Conservation (phyloP, 2,888 invertebrate genomes). For the Coleophora flavipennella region DNA sequence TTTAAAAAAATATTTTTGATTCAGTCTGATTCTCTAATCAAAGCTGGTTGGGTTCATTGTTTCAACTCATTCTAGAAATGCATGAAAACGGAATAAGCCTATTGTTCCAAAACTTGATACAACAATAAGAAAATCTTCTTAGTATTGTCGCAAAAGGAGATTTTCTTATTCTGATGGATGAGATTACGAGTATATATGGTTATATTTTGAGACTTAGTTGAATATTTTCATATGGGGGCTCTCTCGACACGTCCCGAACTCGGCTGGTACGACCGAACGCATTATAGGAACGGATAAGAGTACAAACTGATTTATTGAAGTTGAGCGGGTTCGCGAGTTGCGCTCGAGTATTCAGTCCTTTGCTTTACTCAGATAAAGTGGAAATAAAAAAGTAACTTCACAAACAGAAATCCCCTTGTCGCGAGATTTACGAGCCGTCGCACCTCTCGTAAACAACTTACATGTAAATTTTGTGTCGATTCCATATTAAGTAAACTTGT, state of each 20-base stretch:
- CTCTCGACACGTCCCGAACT: constrained; percentile 51
- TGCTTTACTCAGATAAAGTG: constrained; percentile 65
- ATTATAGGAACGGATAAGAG: constrained; percentile 65
- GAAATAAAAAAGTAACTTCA: constrained; percentile 70
- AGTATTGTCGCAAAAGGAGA: constrained; percentile 8
- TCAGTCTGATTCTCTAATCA: too few relatives aligned
- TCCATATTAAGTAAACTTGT: neutral
- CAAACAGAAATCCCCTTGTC: constrained; percentile 70
- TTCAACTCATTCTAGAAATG: too few relatives aligned
- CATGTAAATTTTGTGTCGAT: constrained; percentile 61
- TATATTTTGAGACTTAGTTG: constrained; percentile 28
- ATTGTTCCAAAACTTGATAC: constrained; percentile 8
- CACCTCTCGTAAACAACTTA: constrained; percentile 62
- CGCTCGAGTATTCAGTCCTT: constrained; percentile 66
- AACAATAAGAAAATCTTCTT: constrained; percentile 8
- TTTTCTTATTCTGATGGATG: constrained; percentile 10
- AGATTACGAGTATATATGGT: constrained; percentile 14
- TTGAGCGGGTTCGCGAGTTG: constrained; percentile 61
- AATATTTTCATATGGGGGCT: constrained; percentile 45
- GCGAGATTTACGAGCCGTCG: constrained; percentile 68
- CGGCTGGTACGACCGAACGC: constrained; percentile 34
- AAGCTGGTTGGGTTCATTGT: too few relatives aligned
- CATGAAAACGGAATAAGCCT: constrained; percentile 1
- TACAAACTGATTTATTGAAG: constrained; percentile 73
- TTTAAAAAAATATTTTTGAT: too few relatives aligned